Base-by-base conservation (phyloP, 2,888 invertebrate genomes). In the Druceiella hillmani region DNA sequence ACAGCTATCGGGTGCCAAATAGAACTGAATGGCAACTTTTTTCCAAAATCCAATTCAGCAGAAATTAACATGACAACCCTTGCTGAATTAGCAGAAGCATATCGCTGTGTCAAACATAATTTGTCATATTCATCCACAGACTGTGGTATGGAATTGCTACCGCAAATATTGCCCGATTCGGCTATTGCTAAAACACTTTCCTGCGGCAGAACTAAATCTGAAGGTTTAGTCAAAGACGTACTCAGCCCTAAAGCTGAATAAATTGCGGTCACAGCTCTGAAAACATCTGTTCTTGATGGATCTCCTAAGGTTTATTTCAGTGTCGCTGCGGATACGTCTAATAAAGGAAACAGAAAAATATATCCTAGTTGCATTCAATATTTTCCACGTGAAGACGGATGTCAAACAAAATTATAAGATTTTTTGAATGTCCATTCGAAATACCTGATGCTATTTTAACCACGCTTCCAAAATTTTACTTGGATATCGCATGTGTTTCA, bases 351-450 rank as follows among this genome's bases (percentile, higher is more conserved):
- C n/a, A n/a, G n/a, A n/a, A n/a, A n/a, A n/a, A n/a, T n/a, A n/a
- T n/a, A n/a, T n/a, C n/a, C n/a, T n/a, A n/a, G n/a, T n/a, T n/a
- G n/a, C n/a, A 27, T 27, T 10, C 27, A 7, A 7, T 5, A 7
- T 7, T 27, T 27, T 27, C 11, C 27, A 5, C 27, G 10, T 27
- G 27, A 27, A 27, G 27, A 27, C 6, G 27, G 27, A 10, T 27
- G 27, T 27, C 27, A 27, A 10, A 27, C 27, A 7, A 5, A 10
- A 27, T 27, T 27, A 27, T 10, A 10, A 27, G 27, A 27, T 27
- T 27, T 27, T 27, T 27, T 27, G 27, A 27, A 27, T 27, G 27
- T 27, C 27, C 27, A 27, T 27, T 10, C 11, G 27, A 27, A 27
- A 27, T 12, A 10, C 10, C 27, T 27, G 27, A 27, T 27, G 27